Percentiles rank a stretch among this genome's conserved stretches.
phyloP scores from a whole-genome alignment of 2,888 invertebrate species.

The Corbicula japonica region DNA sequence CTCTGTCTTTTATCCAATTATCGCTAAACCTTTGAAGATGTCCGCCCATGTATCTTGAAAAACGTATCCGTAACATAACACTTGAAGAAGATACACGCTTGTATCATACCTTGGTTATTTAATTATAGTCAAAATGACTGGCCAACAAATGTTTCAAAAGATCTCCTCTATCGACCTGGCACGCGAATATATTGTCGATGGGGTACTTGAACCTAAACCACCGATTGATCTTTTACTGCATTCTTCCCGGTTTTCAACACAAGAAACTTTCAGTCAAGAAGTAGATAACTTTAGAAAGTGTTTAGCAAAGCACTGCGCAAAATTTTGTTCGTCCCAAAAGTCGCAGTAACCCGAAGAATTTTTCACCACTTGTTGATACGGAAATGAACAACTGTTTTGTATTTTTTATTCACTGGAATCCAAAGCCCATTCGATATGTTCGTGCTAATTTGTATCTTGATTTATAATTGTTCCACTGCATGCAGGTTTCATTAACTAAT shows the following conservation, averaged over 20 bases:
- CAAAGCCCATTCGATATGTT: no score
- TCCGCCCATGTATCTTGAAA: slow-evolving; percentile 1
- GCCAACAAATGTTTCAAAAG: slow-evolving; percentile 11
- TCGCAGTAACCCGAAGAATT: no score
- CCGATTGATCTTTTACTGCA: slow-evolving; percentile 19
- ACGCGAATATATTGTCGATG: slow-evolving; percentile 17
- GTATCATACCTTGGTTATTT: slow-evolving; percentile 11
- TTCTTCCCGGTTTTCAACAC: no score
- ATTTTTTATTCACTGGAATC: no score
- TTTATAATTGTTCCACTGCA: slow-evolving; percentile 34
- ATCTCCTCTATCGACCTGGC: slow-evolving; percentile 14
- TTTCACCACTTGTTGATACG: no score
- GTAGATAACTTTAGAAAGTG: no score
- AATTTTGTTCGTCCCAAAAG: no score
- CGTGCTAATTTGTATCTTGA: no score
- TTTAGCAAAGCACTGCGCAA: no score
- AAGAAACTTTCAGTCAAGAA: no score
- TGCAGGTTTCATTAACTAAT: slow-evolving; percentile 38
- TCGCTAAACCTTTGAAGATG: not conserved
- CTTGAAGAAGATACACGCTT: slow-evolving; percentile 9
- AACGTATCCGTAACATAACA: slow-evolving; percentile 6
- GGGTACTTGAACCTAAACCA: slow-evolving; percentile 9
- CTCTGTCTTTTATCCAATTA: slow-evolving; percentile 24
- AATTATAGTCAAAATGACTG: slow-evolving; percentile 27
- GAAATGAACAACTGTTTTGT: no score